Base-by-base conservation (phyloP, 2,888 invertebrate genomes). In the Chironomus tentans region DNA sequence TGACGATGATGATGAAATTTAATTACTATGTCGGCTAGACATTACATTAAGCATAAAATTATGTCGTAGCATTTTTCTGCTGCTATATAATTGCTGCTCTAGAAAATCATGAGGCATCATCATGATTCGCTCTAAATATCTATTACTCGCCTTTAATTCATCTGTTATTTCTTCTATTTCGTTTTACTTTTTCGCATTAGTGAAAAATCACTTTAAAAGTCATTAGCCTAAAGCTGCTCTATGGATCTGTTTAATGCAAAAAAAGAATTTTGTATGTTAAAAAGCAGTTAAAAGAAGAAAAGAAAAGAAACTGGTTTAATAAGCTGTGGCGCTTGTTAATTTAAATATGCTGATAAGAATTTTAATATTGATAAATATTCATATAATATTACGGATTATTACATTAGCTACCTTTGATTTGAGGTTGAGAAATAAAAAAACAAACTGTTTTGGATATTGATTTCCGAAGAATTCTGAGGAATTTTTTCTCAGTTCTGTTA, bases 1-100 rank as follows among this genome's bases (percentile, higher is more conserved):
- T 65, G 65, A 65, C 15, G 56, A 70, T 70, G 70, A 48, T 70
- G 70, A 70, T 70, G 70, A 71, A 71, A 56, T 71, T 28, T 50
- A 71, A 50, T 71, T 71, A 71, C 56, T 13, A 13, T 71, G 50
- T 56, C 28, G 71, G 71, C 71, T 71, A 71, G 71, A 71, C 71
- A 46, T 50, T 70, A 24, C 71, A 71, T 71, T 71, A 71, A 71
- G 12, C 21, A 65, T 18, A 65, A 65, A 65, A 65, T 65, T 65
- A 65, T 65, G 65, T 65, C 65, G 65, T 65, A 65, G 18, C 18
- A 21, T 18, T 62, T 21, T 18, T 10, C 4, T 65, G 5, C 24
- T 7, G 21, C 21, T 65, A 65, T 22, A 12, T 24, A 21, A 18
- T 24, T 24, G 65, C 24, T 65, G 65, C 21, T 65, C 65, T 65